A percentile compares a stretch with the other conserved stretches of the same genome.
phyloP scores from a whole-genome alignment of 2,113 vertebrate species.

The Falcunculus frontatus region DNA sequence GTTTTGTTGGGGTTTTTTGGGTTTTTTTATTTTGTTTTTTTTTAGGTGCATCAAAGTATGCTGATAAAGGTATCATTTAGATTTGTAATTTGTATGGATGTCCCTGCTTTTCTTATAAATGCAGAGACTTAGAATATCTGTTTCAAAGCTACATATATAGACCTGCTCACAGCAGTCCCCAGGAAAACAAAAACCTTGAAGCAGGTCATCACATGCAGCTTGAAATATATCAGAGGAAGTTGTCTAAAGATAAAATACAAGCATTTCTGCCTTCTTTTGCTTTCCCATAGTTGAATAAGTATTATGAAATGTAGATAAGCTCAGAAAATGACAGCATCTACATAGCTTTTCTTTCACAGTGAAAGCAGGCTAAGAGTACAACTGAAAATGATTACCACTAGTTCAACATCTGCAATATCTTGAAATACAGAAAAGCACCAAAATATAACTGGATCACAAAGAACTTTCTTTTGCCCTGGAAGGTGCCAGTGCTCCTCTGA shows the following conservation, averaged over 20 bases:
- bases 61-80: background rate
- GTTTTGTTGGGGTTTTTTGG: rapidly evolving
- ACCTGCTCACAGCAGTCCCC: background rate
- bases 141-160: background rate
- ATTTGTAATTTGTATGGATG: background rate
- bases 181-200: background rate
- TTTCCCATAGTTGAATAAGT: background rate
- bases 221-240: background rate
- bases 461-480: background rate
- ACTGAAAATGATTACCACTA: background rate
- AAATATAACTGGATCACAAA: background rate
- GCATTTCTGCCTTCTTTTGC: background rate
- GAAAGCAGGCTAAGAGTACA: background rate
- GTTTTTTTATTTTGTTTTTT: background rate
- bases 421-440: background rate
- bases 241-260: background rate
- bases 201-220: background rate
- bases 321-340: background rate
- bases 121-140: background rate
- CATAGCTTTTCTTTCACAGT: background rate
- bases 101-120: background rate
- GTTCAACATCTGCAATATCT: background rate
- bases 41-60: background rate
- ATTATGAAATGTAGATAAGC: background rate
- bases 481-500: background rate